These are phyloP conservation scores for Vulpes ferrilata DNA, from an alignment of 2,113 vertebrate species.

Conservation along the genomic window DNA sequence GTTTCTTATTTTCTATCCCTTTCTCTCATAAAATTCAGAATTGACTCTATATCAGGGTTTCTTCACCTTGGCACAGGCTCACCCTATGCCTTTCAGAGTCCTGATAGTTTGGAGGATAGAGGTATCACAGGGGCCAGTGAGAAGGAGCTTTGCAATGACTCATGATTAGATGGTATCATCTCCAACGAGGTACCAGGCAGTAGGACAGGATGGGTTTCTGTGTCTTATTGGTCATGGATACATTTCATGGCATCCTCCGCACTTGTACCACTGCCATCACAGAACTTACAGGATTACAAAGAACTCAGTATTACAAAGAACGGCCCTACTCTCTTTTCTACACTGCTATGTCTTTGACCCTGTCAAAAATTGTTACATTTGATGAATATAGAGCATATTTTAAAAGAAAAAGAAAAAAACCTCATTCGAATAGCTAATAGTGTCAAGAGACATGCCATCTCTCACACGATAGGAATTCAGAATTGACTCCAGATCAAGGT, in stretches of 20 bases:
- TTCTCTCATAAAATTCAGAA: neutral
- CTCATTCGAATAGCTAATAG: neutral
- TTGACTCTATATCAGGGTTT: no score
- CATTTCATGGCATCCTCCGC: neutral
- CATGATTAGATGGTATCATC: neutral
- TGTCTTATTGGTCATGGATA: neutral
- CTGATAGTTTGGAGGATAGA: neutral
- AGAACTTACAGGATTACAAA: neutral
- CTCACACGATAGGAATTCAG: neutral
- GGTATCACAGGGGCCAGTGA: neutral
- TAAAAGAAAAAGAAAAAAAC: neutral
- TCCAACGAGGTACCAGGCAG: neutral
- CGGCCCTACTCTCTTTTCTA: neutral
- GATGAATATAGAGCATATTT: neutral
- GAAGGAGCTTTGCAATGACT: neutral
- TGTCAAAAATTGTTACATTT: constrained; percentile 1
- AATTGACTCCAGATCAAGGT: neutral
- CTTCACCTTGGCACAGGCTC: neutral
- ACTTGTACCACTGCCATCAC: neutral
- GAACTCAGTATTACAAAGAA: neutral
- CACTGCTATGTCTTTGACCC: neutral
- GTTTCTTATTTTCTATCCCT: constrained; percentile 15
- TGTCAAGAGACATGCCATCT: neutral
- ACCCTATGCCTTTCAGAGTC: neutral
- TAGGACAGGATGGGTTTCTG: neutral